These are phyloP conservation scores for Diabrotica undecimpunctata DNA, from an alignment of 1,140 invertebrate genomes.

Conservation along the genomic window DNA sequence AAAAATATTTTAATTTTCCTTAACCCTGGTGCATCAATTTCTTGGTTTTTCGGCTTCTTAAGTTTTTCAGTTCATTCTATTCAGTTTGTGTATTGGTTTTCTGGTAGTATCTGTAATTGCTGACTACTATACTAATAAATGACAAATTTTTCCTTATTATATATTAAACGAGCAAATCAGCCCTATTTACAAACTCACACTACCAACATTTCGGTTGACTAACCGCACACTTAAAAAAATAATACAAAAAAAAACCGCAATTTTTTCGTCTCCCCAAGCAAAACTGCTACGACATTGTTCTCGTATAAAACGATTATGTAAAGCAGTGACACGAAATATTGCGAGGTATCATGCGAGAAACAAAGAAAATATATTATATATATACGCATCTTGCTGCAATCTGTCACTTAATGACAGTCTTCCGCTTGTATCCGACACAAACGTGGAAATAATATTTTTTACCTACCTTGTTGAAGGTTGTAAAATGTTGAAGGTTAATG, in stretches of 20 bases:
- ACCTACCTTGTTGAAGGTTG: neutral
- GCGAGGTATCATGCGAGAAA: constrained; percentile 24
- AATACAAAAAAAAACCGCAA: neutral
- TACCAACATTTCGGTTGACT: neutral
- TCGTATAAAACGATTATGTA: constrained; percentile 29
- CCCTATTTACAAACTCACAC: neutral
- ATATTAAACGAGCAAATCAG: too few relatives aligned
- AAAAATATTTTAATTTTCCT: too few relatives aligned
- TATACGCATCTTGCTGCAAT: constrained; percentile 30
- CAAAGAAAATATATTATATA: constrained; percentile 21
- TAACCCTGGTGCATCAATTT: too few relatives aligned
- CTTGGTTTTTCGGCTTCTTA: too few relatives aligned
- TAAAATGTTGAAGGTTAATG: neutral
- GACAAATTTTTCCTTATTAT: too few relatives aligned
- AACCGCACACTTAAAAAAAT: neutral
- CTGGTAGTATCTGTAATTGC: too few relatives aligned
- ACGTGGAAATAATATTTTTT: constrained; percentile 21
- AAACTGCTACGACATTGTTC: constrained; percentile 23
- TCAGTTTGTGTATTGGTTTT: too few relatives aligned
- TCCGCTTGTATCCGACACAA: constrained; percentile 26
- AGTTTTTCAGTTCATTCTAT: too few relatives aligned
- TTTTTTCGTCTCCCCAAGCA: neutral
- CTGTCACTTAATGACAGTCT: constrained; percentile 33
- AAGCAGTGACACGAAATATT: constrained; percentile 32
- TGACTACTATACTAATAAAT: too few relatives aligned